Base-by-base conservation (phyloP, 2,888 invertebrate genomes). In the Drosophila falleni region DNA sequence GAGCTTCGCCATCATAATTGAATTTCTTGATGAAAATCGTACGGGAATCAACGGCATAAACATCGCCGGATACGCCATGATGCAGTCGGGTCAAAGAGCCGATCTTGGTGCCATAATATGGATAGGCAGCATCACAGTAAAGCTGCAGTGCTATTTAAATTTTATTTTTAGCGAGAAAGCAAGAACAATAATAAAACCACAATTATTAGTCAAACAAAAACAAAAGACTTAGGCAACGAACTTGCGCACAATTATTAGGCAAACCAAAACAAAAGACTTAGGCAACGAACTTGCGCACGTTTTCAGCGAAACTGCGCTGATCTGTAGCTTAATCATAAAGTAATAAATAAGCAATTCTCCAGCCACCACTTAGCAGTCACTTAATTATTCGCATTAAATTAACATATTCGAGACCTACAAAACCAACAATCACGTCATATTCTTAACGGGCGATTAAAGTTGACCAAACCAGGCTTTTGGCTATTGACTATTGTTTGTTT, bases 1-100 rank as follows among this genome's bases (percentile, higher is more conserved):
- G 97, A 53, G 97, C 98, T 92, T 97, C 96, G 65, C 98, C 98
- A 89, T 98, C 98, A 92, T 98, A 98, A 78, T 95, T 96, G 93
- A 98, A 97, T 93, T 96, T 96, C 92, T 97, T 96, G 84, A 98
- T 94, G 93, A 96, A 97, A 65, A 98, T 93, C 55, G 98, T 98
- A 88, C 97, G 94, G 55, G 97, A 95, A 93, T 98, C 98, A 0
- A 98, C 97, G 5, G 97, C 97, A 93, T 95, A 98, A 60, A 98
- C 97, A 89, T 95, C 95, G 10, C 98, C 98, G 77, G 95, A 95
- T 83, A 97, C 97, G 80, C 95, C 96, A 92, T 97, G 97, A 92
- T 97, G 96, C 80, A 97, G 94, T 92, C 96, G 95, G 54, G 95
- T 95, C 81, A 97, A 94, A 90, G 96, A 94, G 65, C 97, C 97